Percentiles rank a stretch among this genome's conserved stretches.
These are phyloP conservation scores for Piscicola geometra DNA, from an alignment of 2,888 invertebrate species.

Conservation along the genomic window DNA sequence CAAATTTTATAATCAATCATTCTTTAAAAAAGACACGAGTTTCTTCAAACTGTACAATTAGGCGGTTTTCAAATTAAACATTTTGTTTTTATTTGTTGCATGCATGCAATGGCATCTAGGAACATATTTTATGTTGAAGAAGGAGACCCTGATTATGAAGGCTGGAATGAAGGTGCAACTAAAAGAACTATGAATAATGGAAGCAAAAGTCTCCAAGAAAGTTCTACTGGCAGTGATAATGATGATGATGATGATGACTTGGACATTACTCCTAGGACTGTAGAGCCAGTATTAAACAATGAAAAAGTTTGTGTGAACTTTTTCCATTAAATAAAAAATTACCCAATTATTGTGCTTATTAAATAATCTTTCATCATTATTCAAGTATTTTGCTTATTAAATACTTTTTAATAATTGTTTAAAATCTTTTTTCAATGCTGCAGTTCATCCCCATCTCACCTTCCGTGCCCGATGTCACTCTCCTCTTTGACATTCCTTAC, in stretches of 20 bases:
- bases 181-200: neutral
- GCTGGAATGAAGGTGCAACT: neutral
- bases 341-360: no score
- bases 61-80: neutral
- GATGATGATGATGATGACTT: neutral
- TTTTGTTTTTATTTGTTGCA: neutral
- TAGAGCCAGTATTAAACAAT: neutral
- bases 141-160: neutral
- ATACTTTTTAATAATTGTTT: neutral
- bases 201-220: no score
- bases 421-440: neutral
- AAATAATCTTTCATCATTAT: neutral
- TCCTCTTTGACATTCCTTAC: neutral
- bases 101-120: neutral
- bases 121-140: conserved; percentile 2
- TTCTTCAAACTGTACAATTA: no score
- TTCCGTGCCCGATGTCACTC: conserved; percentile 10
- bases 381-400: neutral
- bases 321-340: no score
- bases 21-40: no score
- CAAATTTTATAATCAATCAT: no score
- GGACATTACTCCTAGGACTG: neutral
- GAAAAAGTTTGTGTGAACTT: neutral
- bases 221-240: no score
- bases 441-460: neutral